Evolutionary conservation across 2,113 vertebrate genomes (phyloP), one percentile per base, ranked within the genome.

Genomic region (Centrocercus urophasianus): DNA sequence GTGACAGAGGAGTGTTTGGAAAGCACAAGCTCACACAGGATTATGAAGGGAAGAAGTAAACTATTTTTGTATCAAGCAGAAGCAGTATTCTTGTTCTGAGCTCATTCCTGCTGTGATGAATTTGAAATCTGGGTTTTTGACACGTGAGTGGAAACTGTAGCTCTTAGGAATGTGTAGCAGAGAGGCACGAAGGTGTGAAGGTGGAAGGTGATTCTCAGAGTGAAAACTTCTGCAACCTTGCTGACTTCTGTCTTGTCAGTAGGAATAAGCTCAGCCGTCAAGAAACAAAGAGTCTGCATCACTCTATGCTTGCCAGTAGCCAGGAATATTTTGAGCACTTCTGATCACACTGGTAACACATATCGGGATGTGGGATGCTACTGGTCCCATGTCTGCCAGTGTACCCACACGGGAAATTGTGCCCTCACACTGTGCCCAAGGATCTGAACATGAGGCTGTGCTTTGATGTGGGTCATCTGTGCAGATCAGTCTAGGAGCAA

Each of bases 281-380:
- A 16, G 25, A 78, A 66, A n/a, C 11, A 9, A 32, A 18, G 30
- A 30, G 22, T 40, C 32, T 61, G 6, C 25, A 30, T 57, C n/a
- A 47, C 3, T 8, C n/a, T 70, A 4, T 80, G 65, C 22, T 24
- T 74, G 12, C 27, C 47, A 52, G 17, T 67, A 57, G 11, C 32
- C 43, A 57, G 72, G 25, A 56, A 19, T 64, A 64, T 77, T 91
- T 83, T 38, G 50, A 14, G 14, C 30, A 13, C 24, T 78, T 42
- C 20, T 50, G 12, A 57, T 90, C 18, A 18, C 36, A 20, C 5
- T 75, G 67, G 30, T 13, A 22, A 16, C 13, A 3, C 6, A 8
- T n/a, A 54, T 17, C 67, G 15, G 52, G 28, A 34, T 1, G 0
- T 4, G 36, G 40, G 7, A 38, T 47, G 24, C 24, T 1, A 0